These are phyloP conservation scores for Palythoa grandiflora DNA, from an alignment of 92 coral and sea anemone genomes.

Conservation along the genomic window DNA sequence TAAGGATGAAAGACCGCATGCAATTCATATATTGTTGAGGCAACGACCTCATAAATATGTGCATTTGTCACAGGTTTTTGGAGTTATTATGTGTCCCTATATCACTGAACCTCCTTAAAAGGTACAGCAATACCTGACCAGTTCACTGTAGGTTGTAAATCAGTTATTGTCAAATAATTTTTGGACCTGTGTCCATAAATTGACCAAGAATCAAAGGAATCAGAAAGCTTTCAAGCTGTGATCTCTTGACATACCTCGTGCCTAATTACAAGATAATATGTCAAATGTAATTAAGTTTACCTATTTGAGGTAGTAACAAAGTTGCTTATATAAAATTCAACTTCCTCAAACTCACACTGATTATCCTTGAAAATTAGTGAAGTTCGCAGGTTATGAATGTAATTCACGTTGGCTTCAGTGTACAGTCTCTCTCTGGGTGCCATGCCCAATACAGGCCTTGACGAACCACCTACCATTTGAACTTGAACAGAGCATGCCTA, in stretches of 20 bases:
- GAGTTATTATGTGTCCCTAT: slow-evolving; percentile 8
- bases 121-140: slow-evolving; percentile 18
- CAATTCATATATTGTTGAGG: background rate
- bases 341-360: no score
- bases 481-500: no score
- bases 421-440: no score
- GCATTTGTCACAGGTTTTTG: background rate
- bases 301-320: no score
- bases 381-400: no score
- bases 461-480: no score
- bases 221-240: background rate
- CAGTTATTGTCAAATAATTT: slow-evolving; percentile 2
- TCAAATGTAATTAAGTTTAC: no score
- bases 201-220: background rate
- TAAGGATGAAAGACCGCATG: background rate
- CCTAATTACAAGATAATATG: background rate
- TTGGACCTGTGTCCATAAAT: background rate
- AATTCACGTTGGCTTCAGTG: no score
- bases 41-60: background rate
- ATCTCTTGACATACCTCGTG: background rate
- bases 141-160: slow-evolving; percentile 1
- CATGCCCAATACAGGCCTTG: no score
- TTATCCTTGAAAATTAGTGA: no score
- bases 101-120: background rate
- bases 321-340: no score